phyloP scores from a whole-genome alignment of 1,140 invertebrate species.

The Melitaea cinxia region DNA sequence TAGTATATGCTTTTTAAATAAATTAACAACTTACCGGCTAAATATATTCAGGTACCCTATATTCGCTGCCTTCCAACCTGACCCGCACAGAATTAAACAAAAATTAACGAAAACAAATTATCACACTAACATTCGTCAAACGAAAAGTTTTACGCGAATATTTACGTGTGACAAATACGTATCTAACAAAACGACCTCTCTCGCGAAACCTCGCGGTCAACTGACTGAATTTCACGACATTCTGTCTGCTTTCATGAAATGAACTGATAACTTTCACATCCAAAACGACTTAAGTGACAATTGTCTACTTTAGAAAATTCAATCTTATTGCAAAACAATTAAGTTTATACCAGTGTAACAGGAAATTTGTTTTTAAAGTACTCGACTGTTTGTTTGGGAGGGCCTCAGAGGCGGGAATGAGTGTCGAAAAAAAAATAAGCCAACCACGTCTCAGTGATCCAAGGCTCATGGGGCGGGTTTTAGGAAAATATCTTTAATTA shows the following conservation, averaged over 20 bases:
- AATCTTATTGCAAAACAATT: constrained; percentile 22
- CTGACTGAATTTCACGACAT: constrained; percentile 61
- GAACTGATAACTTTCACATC: constrained; percentile 54
- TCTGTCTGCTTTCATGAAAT: constrained; percentile 76
- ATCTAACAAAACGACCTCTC: constrained; percentile 43
- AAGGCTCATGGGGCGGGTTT: constrained; percentile 77
- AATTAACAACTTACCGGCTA: constrained; percentile 20
- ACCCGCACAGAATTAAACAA: background rate
- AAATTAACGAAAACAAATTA: constrained; percentile 4
- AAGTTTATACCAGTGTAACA: constrained; percentile 24
- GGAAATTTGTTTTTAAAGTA: constrained; percentile 74
- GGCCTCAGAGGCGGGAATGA: constrained; percentile 79
- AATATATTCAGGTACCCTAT: constrained; percentile 7
- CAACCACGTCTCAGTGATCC: constrained; percentile 78
- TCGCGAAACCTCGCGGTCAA: constrained; percentile 75
- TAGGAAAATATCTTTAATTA: constrained; percentile 77
- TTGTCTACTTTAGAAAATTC: constrained; percentile 16
- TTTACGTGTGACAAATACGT: constrained; percentile 8
- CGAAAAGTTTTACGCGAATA: constrained; percentile 67
- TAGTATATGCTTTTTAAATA: background rate
- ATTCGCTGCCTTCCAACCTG: background rate
- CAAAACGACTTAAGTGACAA: constrained; percentile 46
- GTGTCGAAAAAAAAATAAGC: constrained; percentile 79
- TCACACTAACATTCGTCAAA: constrained; percentile 7
- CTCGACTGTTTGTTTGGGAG: constrained; percentile 78